These are phyloP conservation scores for Agonopterix heracliana DNA, from an alignment of 2,888 invertebrate species.

Conservation along the genomic window DNA sequence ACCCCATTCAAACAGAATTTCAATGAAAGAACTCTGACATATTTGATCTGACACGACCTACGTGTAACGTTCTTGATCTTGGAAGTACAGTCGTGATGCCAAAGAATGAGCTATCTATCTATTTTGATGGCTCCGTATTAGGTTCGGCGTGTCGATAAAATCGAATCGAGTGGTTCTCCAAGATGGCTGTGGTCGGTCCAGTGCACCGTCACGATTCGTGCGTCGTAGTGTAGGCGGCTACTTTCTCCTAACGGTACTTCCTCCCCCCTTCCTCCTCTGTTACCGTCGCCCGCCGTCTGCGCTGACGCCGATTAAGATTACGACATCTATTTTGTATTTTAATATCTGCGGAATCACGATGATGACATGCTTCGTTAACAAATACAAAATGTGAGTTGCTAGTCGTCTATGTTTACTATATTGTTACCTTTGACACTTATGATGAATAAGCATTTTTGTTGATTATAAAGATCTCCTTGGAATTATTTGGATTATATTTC, in stretches of 20 bases:
- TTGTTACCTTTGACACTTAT: no score
- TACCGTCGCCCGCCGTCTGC: slow-evolving; percentile 25
- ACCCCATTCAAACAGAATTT: no score
- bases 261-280: slow-evolving; percentile 27
- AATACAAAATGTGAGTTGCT: no score
- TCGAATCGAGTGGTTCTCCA: slow-evolving; percentile 46
- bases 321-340: slow-evolving; percentile 59
- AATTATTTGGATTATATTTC: no score
- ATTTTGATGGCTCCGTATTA: slow-evolving; percentile 27
- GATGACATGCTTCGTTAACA: slow-evolving; percentile 14
- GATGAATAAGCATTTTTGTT: no score
- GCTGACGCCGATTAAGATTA: slow-evolving; percentile 48
- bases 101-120: slow-evolving; percentile 23
- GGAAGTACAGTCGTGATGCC: slow-evolving; percentile 25
- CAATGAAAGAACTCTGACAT: no score
- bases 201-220: slow-evolving; percentile 49
- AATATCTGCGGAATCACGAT: slow-evolving; percentile 52
- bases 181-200: slow-evolving; percentile 44
- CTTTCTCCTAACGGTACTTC: slow-evolving; percentile 73
- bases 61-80: slow-evolving; percentile 16
- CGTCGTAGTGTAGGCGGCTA: slow-evolving; percentile 62
- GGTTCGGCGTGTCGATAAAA: slow-evolving; percentile 40
- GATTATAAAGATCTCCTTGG: no score
- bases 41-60: not conserved
- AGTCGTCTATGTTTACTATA: no score